phyloP scores from a whole-genome alignment of 2,113 vertebrate genomes.

The Vimba vimba region DNA sequence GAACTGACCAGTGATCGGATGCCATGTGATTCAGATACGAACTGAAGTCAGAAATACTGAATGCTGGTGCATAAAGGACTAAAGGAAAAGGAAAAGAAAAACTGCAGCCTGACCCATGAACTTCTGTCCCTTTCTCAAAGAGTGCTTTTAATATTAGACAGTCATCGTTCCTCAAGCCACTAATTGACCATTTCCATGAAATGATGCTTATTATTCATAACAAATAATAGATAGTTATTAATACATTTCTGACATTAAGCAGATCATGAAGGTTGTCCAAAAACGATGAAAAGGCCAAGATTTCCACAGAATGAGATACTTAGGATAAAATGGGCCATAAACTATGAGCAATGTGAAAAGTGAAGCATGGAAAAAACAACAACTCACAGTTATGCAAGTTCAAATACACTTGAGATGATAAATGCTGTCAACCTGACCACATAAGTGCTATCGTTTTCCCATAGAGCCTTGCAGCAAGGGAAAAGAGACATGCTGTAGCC shows the following conservation, averaged over 20 bases:
- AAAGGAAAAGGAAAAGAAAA: neutral
- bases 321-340: neutral
- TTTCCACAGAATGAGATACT: neutral
- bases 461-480: neutral
- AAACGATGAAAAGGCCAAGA: neutral
- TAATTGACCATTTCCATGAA: neutral
- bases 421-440: slow-evolving; percentile 13
- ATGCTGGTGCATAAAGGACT: neutral
- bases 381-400: neutral
- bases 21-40: neutral
- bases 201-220: neutral
- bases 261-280: neutral
- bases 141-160: neutral
- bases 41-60: neutral
- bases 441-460: slow-evolving; percentile 26
- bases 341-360: neutral
- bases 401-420: slow-evolving; percentile 1
- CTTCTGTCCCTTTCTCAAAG: slow-evolving; percentile 12
- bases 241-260: neutral
- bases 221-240: too few relatives aligned
- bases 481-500: slow-evolving; percentile 5
- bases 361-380: neutral
- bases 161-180: neutral
- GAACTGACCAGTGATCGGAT: neutral
- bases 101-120: neutral